These are phyloP conservation scores for Nothobranchius kuhntae DNA, from an alignment of 2,113 vertebrate genomes.

Conservation along the genomic window DNA sequence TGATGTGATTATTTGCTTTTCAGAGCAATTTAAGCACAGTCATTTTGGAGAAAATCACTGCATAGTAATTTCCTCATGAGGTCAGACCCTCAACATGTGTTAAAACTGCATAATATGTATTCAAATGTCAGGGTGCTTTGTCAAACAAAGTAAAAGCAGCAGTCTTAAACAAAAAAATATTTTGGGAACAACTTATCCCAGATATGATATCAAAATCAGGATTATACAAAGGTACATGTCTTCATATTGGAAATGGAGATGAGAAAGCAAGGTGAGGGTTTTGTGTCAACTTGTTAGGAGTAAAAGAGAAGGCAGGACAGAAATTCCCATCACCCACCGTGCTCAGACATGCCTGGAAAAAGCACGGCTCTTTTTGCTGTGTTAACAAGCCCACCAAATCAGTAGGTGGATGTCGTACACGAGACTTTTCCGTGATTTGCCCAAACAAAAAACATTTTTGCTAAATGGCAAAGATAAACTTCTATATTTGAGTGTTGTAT, in stretches of 20 bases:
- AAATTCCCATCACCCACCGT: constrained; percentile 52
- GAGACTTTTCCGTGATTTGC: constrained; percentile 53
- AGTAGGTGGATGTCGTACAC: constrained; percentile 57
- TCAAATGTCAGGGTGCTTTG: background rate
- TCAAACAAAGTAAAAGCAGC: too few relatives aligned
- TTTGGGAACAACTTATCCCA: too few relatives aligned
- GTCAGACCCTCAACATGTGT: too few relatives aligned
- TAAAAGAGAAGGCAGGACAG: constrained; percentile 13
- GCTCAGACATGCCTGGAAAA: constrained; percentile 60
- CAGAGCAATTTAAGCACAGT: too few relatives aligned
- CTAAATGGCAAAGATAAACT: constrained; percentile 10
- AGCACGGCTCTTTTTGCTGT: constrained; percentile 44
- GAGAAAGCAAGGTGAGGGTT: constrained; percentile 12
- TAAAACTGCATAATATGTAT: background rate
- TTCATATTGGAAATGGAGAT: background rate
- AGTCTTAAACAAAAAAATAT: too few relatives aligned
- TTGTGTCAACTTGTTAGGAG: constrained; percentile 20
- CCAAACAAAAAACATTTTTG: constrained; percentile 25
- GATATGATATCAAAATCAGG: too few relatives aligned
- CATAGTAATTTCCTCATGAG: too few relatives aligned
- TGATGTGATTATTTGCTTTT: too few relatives aligned
- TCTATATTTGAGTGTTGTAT: background rate
- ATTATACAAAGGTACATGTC: too few relatives aligned
- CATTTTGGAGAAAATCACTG: too few relatives aligned
- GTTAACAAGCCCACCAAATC: constrained; percentile 67